These are phyloP conservation scores for Melinaea menophilus DNA, from an alignment of 2,888 invertebrate genomes.

Conservation along the genomic window DNA sequence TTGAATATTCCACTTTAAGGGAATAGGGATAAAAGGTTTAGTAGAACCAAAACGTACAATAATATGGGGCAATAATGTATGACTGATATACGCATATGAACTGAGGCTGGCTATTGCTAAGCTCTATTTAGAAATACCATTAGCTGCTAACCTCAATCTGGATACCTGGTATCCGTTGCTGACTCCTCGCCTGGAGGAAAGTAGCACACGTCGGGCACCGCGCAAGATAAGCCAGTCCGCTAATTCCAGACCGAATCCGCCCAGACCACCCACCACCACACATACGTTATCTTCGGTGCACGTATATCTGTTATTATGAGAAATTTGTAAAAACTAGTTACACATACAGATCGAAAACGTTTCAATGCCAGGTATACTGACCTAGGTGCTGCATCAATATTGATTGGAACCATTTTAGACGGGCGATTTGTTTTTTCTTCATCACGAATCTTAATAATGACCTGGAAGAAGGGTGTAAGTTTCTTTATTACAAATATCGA, in stretches of 20 bases:
- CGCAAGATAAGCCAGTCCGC: slow-evolving; percentile 91
- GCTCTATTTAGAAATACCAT: not conserved
- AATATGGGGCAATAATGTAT: no score
- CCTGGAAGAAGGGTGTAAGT: slow-evolving; percentile 46
- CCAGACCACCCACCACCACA: slow-evolving; percentile 88
- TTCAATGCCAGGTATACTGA: slow-evolving; percentile 32
- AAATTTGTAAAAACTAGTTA: not conserved
- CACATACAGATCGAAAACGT: not conserved
- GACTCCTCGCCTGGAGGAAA: slow-evolving; percentile 89
- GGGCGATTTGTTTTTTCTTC: slow-evolving; percentile 56
- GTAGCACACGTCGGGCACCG: slow-evolving; percentile 86
- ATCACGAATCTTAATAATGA: slow-evolving; percentile 74
- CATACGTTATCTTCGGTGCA: slow-evolving; percentile 73
- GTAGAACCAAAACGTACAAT: no score
- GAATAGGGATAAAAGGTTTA: no score
- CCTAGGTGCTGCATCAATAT: slow-evolving; percentile 64
- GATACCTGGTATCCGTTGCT: slow-evolving; percentile 89
- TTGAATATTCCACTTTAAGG: no score
- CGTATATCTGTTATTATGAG: slow-evolving; percentile 56
- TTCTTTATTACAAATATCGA: not conserved
- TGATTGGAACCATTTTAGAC: slow-evolving; percentile 44
- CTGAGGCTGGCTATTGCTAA: no score
- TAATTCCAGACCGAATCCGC: slow-evolving; percentile 94
- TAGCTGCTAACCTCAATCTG: slow-evolving; percentile 77
- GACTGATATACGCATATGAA: no score